phyloP scores from a whole-genome alignment of 2,888 invertebrate genomes.

The Trichogramma evanescens region DNA sequence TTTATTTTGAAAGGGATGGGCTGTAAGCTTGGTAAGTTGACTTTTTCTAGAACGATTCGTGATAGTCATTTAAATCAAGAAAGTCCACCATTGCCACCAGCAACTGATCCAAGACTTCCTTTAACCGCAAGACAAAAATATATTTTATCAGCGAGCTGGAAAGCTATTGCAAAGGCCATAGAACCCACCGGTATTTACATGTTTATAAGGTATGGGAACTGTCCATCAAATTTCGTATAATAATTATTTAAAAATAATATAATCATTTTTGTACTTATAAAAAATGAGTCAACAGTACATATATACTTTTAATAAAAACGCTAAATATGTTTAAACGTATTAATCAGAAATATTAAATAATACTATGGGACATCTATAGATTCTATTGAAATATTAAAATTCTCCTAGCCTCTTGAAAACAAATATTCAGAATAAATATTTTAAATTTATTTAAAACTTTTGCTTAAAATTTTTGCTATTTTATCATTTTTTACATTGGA shows the following conservation, averaged over 20 bases:
- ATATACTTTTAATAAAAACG: too few relatives aligned
- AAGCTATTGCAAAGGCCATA: constrained; percentile 81
- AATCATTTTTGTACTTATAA: neutral
- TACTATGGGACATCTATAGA: too few relatives aligned
- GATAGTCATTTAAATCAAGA: constrained; percentile 37
- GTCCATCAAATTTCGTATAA: neutral
- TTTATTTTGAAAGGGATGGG: constrained; percentile 52
- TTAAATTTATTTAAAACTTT: too few relatives aligned
- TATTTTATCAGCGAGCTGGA: constrained; percentile 84
- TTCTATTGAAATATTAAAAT: too few relatives aligned
- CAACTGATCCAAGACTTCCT: constrained; percentile 71
- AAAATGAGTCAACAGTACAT: neutral
- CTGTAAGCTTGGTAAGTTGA: constrained; percentile 71
- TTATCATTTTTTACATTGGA: too few relatives aligned
- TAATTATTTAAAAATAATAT: neutral
- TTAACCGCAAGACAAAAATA: constrained; percentile 82
- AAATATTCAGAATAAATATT: too few relatives aligned
- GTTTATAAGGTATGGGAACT: constrained; percentile 77
- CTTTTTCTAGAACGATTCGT: constrained; percentile 52
- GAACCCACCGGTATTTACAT: constrained; percentile 83
- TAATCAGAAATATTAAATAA: too few relatives aligned
- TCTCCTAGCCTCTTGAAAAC: too few relatives aligned
- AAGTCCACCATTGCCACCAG: constrained; percentile 61
- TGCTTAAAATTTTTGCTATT: too few relatives aligned
- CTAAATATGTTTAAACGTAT: too few relatives aligned